Conservation (phyloP, 2,113 vertebrate species). For the Gnathonemus longibarbis region DNA sequence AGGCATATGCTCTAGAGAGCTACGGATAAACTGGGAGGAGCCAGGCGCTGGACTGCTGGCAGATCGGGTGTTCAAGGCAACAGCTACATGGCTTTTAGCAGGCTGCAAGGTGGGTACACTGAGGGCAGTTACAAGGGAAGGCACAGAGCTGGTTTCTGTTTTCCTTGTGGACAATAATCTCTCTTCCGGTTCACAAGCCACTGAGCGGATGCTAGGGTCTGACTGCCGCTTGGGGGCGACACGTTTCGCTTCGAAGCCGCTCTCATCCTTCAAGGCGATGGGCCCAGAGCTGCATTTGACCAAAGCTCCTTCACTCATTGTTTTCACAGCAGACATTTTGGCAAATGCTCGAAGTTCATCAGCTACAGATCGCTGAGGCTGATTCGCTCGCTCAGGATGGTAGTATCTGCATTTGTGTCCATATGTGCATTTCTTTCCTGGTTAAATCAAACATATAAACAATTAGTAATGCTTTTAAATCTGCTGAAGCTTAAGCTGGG, state of each 20-base stretch:
- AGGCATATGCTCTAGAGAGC: slow-evolving; percentile 86
- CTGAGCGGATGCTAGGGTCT: slow-evolving; percentile 92
- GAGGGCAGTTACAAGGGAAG: slow-evolving; percentile 90
- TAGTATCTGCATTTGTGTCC: slow-evolving; percentile 99
- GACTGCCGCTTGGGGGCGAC: slow-evolving; percentile 93
- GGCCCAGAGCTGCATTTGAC: slow-evolving; percentile 76
- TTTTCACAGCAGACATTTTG: slow-evolving; percentile 94
- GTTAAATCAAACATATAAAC: slow-evolving; percentile 37
- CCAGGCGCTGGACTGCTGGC: slow-evolving; percentile 96
- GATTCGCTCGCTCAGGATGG: slow-evolving; percentile 93
- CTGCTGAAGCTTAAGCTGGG: neutral
- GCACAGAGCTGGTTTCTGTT: slow-evolving; percentile 88
- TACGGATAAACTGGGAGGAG: slow-evolving; percentile 84
- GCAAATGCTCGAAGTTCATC: slow-evolving; percentile 97
- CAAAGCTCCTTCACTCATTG: slow-evolving; percentile 91
- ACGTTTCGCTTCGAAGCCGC: slow-evolving; percentile 78
- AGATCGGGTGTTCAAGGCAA: slow-evolving; percentile 92
- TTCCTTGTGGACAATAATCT: slow-evolving; percentile 76
- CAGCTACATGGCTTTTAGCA: slow-evolving; percentile 86
- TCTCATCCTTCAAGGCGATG: slow-evolving; percentile 68
- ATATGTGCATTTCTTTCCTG: slow-evolving; percentile 98
- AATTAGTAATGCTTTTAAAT: neutral
- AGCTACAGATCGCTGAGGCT: slow-evolving; percentile 88
- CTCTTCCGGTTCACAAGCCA: slow-evolving; percentile 83
- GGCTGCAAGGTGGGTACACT: slow-evolving; percentile 92